Conservation (phyloP, 2,888 invertebrate species). For the Eupithecia inturbata region DNA sequence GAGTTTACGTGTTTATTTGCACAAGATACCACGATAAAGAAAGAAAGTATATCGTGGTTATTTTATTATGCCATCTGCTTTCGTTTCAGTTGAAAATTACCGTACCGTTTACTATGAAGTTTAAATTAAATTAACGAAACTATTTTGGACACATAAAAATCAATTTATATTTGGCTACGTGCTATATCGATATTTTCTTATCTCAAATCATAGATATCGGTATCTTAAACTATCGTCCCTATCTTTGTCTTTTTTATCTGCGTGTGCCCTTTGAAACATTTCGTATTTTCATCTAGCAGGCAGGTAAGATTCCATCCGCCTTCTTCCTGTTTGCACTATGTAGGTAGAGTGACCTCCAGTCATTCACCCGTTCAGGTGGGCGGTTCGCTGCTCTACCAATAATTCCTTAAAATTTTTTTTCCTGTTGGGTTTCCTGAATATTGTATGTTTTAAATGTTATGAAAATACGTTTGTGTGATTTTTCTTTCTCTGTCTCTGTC, state of each 20-base stretch:
- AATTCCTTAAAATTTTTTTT: constrained; percentile 33
- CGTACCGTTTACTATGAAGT: neutral
- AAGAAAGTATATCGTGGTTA: constrained; percentile 40
- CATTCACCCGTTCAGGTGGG: constrained; percentile 40
- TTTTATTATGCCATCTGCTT: neutral
- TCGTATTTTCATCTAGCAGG: neutral
- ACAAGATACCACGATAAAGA: constrained; percentile 31
- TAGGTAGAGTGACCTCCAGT: constrained; percentile 23
- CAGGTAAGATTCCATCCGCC: constrained; percentile 3
- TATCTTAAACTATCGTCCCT: neutral
- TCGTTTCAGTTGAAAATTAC: neutral
- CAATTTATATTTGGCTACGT: neutral
- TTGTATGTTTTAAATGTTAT: neutral
- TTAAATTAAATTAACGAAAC: neutral
- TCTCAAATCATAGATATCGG: constrained; percentile 4
- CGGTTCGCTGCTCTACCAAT: constrained; percentile 32
- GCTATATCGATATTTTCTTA: neutral
- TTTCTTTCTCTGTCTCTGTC: neutral
- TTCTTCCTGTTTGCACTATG: constrained; percentile 11
- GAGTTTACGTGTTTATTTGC: neutral
- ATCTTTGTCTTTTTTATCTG: neutral
- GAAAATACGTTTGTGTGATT: neutral
- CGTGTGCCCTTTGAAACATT: neutral
- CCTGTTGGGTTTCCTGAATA: constrained; percentile 15
- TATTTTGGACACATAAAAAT: neutral